phyloP scores from a whole-genome alignment of 2,888 invertebrate species.

The Drosophila limbata region DNA sequence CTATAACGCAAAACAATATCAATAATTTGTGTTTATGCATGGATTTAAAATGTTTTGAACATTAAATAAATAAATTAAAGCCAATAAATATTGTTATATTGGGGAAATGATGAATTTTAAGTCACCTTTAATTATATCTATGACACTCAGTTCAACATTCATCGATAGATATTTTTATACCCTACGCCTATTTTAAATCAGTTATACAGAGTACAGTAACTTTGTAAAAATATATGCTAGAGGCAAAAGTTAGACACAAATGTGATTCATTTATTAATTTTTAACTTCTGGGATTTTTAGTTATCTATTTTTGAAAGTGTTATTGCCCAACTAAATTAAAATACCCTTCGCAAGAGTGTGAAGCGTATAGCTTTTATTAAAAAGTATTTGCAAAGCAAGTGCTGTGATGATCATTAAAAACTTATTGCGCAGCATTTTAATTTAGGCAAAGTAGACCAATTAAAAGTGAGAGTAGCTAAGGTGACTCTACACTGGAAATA shows the following conservation, averaged over 20 bases:
- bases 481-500: not conserved
- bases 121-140: not conserved
- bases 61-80: constrained; percentile 6
- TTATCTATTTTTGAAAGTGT: not conserved
- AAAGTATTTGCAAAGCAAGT: constrained; percentile 22
- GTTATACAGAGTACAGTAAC: not conserved
- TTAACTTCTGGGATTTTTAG: not conserved
- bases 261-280: not conserved
- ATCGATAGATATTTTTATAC: too few relatives aligned
- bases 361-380: constrained; percentile 1
- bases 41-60: constrained; percentile 18
- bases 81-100: not conserved
- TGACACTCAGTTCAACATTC: not conserved
- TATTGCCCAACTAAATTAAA: not conserved
- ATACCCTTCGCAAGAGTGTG: not conserved
- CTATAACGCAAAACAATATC: constrained; percentile 28
- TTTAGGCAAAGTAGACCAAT: constrained; percentile 9
- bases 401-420: constrained; percentile 17
- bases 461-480: constrained; percentile 10
- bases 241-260: not conserved
- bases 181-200: not conserved
- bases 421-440: constrained; percentile 20
- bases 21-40: constrained; percentile 38
- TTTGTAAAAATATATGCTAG: not conserved
- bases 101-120: not conserved